Evolutionary conservation across 2,113 vertebrate species (phyloP).

Genomic region (Peucedramus taeniatus): DNA sequence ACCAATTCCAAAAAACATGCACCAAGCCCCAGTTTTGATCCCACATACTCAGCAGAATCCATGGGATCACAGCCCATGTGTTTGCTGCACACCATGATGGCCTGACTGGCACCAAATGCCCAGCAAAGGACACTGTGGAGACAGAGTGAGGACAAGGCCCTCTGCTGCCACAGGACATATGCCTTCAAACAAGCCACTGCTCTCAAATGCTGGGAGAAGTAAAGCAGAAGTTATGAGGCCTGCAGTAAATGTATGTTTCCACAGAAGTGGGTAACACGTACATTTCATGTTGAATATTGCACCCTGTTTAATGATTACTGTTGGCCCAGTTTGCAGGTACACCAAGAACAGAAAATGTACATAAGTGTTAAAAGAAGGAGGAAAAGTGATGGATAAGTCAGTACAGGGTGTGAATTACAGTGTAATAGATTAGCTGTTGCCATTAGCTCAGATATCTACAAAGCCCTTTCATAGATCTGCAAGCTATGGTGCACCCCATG

Average conservation of each 20-base stretch:
- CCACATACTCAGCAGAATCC: rapidly evolving
- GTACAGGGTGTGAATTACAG: neutral
- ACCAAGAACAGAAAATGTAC: neutral
- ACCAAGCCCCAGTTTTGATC: neutral
- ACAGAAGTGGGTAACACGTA: neutral
- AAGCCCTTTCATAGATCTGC: neutral
- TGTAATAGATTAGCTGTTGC: neutral
- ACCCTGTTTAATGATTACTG: neutral
- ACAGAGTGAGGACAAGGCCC: neutral
- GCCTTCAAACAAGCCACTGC: neutral
- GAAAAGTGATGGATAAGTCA: neutral
- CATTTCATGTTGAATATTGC: neutral
- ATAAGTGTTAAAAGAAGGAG: neutral
- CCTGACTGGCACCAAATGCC: neutral
- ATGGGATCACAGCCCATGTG: rapidly evolving
- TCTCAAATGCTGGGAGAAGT: neutral
- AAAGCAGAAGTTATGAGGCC: neutral
- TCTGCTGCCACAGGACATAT: neutral
- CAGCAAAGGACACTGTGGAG: neutral
- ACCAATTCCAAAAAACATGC: neutral
- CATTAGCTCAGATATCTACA: neutral
- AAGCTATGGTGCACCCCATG: neutral
- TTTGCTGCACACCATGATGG: neutral
- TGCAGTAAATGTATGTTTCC: neutral
- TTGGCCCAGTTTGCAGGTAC: neutral